Evolutionary conservation across 2,113 vertebrate genomes (phyloP).

Genomic region (Stictonetta naevosa): DNA sequence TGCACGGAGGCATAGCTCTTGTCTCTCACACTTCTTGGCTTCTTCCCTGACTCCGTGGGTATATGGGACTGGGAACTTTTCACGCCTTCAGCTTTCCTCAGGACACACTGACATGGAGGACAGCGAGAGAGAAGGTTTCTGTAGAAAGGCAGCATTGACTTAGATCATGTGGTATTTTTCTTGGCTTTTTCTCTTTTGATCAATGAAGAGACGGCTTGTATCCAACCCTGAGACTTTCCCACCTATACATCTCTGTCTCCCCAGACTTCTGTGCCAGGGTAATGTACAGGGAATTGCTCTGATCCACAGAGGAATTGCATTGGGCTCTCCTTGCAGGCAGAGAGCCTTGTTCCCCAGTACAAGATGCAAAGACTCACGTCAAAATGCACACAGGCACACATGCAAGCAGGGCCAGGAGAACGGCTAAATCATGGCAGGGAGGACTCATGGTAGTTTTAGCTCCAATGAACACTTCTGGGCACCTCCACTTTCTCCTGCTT

Average conservation of each 20-base stretch:
- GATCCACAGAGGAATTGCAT: neutral
- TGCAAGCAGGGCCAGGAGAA: accelerated
- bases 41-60: neutral
- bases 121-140: neutral
- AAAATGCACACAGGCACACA: too few relatives aligned
- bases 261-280: neutral
- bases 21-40: neutral
- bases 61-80: neutral
- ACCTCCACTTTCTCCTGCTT: neutral
- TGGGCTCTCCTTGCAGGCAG: neutral
- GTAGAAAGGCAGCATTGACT: neutral
- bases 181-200: neutral
- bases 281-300: neutral
- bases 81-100: neutral
- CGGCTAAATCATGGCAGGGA: neutral
- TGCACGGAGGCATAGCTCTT: neutral
- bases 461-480: neutral
- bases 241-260: neutral
- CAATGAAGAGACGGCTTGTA: neutral
- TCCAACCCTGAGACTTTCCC: neutral
- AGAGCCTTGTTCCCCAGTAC: neutral
- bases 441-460: neutral
- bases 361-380: neutral
- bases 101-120: neutral
- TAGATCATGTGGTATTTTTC: neutral